Base-by-base conservation (phyloP, 2,888 invertebrate genomes). In the Phaonia tiefii region DNA sequence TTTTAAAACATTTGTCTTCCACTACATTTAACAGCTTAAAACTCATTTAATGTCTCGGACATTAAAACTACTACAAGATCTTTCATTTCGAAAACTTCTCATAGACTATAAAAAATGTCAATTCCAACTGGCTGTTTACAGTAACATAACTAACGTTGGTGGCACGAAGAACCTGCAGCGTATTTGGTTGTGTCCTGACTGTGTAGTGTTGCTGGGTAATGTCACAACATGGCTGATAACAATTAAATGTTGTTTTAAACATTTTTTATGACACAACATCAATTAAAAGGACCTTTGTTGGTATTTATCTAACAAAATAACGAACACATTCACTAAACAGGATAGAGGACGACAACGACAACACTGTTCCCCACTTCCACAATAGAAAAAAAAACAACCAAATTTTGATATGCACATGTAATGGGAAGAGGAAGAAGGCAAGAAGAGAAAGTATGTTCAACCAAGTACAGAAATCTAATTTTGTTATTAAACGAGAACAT, bases 191-290 rank as follows among this genome's bases (percentile, higher is more conserved):
- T n/a, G n/a, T n/a, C n/a, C n/a, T n/a, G 7, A 25, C 2, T 60
- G 31, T 44, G n/a, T 20, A 67, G 63, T 31, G 31, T 63, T 20
- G 67, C 67, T 25, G 75, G 67, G 37, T 75, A 75, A 79, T 70
- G 44, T 72, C 8, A 60, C 54, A 80, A 80, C 75, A 80, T 63
- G 49, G 75, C 82, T 79, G 83, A 78, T 83, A 80, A 77, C 83
- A 82, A 83, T 83, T 79, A 82, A 83, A 83, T 83, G 79, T 83
- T 78, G 67, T 84, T 80, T 82, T 78, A 79, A 85, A 84, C 84
- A 85, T 84, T 86, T 86, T n/a, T 86, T 85, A 86, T 85, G 86
- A 86, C 85, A 84, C 83, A 85, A 89, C 87, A 88, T 87, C 86
- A 88, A 88, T 89, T 89, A 88, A 87, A 86, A 84, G 86, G 86